Base-by-base conservation (phyloP, 1,140 invertebrate genomes). In the Drosophila tropicalis region DNA sequence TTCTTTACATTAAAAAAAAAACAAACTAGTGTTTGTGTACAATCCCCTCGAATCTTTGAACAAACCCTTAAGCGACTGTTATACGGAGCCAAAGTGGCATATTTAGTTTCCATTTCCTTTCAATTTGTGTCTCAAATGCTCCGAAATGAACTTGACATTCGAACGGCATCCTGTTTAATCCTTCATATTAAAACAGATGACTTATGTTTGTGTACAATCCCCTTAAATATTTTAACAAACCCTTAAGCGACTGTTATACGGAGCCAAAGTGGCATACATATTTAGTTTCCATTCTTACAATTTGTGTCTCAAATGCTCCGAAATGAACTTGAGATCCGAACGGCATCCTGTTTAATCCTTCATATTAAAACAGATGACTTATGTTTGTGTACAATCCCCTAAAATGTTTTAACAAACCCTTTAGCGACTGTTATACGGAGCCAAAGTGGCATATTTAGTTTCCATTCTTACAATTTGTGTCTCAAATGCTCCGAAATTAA, bases 231-330 rank as follows among this genome's bases (percentile, higher is more conserved):
- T 62, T 56, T 47, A 56, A 67, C n/a, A 57, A 47, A 47, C 7
- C 15, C 9, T 19, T 0, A 10, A 19, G 4, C 2, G 1, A 55
- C 12, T 17, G 10, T 29, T 47, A 36, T 17, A 1, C 32, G 80
- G 80, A 81, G 78, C 60, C 12, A 83, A 73, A 73, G 71, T 74
- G 71, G 66, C n/a, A n/a, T n/a, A n/a, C 66, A 74, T 74, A 74
- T 51, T 70, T 25, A 4, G 41, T 25, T 13, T 2, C 9, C 17
- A 3, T 10, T 34, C 7, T 29, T 54, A 36, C 17, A 22, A 56
- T 64, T 17, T 69, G 66, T 73, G 66, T 69, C 71, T 73, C 71
- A 68, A 67, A 72, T 57, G 25, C 70, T 72, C 70, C 70, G 7
- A 72, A 19, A 72, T 12, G 5, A 72, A 72, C 39, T 0, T 1